Base-by-base conservation (phyloP, 2,888 invertebrate species). In the Drosophila imparisetae region DNA sequence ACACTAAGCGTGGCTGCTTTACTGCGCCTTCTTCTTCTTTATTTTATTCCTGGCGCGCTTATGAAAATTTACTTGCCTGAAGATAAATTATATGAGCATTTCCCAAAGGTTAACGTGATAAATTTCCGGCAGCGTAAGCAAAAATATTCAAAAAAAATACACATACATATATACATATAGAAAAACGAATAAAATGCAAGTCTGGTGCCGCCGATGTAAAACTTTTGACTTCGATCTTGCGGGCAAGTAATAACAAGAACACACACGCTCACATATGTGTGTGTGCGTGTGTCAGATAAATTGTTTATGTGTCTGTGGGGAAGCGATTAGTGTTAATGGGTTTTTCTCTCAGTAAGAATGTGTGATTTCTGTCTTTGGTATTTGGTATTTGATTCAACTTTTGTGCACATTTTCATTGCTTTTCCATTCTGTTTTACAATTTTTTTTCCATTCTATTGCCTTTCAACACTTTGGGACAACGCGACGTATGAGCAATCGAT, bases 281-380 rank as follows among this genome's bases (percentile, higher is more conserved):
- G 50, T 60, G 62, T 62, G 67, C 59, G 71, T 87, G 80, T 83
- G 78, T 66, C 84, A 80, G 91, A 90, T 89, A 89, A 89, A 90
- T 90, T 90, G 91, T 89, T 89, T 89, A 90, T 91, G 90, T 90
- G 89, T 89, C 89, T 91, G 89, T 85, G 78, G 89, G 89, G 89
- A 91, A 91, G 88, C 90, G 91, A 91, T 89, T 89, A 89, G 91
- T 89, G 89, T 89, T 90, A 89, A 89, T 91, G 89, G 87, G 81
- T 89, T 89, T 79, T 76, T 58, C 66, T 79, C 70, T 64, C 54
- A 76, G 80, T 81, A 73, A 79, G 79, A 87, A 86, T 87, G 86
- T 86, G 80, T 86, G 86, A 85, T 85, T 86, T 83, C 75, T 78
- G 78, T 72, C 68, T 67, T 83, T 78, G 80, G 78, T 84, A 72